Percentiles rank a stretch among this genome's conserved stretches.
Evolutionary conservation across 1,140 invertebrate species (phyloP).

Genomic region (Hypsibius dujardini): DNA sequence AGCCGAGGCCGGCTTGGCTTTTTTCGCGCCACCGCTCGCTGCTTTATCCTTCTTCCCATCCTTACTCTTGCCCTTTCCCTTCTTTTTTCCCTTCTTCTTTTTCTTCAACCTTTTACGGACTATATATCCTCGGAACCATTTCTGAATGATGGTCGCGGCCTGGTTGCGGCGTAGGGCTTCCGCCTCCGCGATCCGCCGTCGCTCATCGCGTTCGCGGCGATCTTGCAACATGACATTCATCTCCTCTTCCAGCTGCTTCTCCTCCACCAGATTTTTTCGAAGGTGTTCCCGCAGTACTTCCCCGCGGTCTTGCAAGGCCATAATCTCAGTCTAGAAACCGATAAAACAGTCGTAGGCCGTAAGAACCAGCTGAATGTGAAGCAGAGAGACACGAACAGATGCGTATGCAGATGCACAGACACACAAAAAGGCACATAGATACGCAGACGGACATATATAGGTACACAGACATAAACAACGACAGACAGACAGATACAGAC

Average conservation of each 20-base stretch:
- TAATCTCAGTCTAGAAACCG: conserved; percentile 12
- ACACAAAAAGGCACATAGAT: too few relatives aligned
- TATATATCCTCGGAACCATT: not conserved
- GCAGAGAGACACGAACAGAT: too few relatives aligned
- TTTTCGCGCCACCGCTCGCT: too few relatives aligned
- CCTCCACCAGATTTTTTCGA: not conserved
- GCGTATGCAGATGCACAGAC: too few relatives aligned
- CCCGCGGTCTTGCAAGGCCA: not conserved
- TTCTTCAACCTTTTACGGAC: not conserved
- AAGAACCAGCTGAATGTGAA: too few relatives aligned
- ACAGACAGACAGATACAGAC: too few relatives aligned
- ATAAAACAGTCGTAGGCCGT: too few relatives aligned
- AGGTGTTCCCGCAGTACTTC: not conserved
- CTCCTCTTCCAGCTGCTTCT: not conserved
- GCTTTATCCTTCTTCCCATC: not conserved
- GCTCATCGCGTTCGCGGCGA: not conserved
- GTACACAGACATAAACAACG: too few relatives aligned
- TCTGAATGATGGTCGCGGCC: conserved; percentile 6
- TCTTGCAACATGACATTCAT: not conserved
- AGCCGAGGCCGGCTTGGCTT: too few relatives aligned
- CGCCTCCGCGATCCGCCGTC: not conserved
- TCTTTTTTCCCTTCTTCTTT: not conserved
- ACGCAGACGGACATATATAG: too few relatives aligned
- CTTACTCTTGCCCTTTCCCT: not conserved
- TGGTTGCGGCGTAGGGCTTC: not conserved